Percentiles rank a stretch among this genome's conserved stretches.
Conservation (phyloP, 2,888 invertebrate species). For the Pemphredon lugubris region DNA sequence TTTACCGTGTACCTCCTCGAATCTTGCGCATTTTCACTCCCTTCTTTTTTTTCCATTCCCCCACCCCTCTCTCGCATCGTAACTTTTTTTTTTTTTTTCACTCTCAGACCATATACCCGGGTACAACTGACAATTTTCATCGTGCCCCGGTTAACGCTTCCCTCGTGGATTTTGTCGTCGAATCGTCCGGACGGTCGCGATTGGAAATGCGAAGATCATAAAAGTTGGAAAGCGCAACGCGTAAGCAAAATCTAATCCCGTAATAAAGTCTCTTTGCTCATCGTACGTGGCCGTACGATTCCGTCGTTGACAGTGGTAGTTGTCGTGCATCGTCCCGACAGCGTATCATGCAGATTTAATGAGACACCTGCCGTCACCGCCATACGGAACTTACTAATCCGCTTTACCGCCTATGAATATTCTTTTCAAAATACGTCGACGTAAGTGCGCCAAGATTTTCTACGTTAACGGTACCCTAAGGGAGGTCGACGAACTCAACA, state of each 20-base stretch:
- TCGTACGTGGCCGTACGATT: neutral
- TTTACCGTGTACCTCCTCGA: constrained; percentile 36
- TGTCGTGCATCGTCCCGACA: neutral
- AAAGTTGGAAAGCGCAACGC: too few species aligned
- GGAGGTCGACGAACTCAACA: neutral
- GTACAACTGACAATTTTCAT: too few species aligned
- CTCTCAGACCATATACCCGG: too few species aligned
- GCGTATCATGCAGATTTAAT: constrained; percentile 33
- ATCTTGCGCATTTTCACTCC: constrained; percentile 28
- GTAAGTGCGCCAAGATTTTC: neutral
- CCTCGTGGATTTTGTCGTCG: too few species aligned
- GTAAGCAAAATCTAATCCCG: neutral
- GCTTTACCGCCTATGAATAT: neutral
- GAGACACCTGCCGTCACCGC: constrained; percentile 30
- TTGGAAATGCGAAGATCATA: too few species aligned
- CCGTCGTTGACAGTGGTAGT: constrained; percentile 3
- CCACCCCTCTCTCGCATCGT: constrained; percentile 1
- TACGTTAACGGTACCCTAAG: neutral
- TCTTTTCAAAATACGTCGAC: constrained; percentile 2
- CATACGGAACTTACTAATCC: constrained; percentile 34
- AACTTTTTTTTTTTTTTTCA: too few species aligned
- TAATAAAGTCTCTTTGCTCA: neutral
- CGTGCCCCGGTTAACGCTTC: too few species aligned
- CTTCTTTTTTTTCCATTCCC: too few species aligned
- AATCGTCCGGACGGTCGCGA: too few species aligned